Evolutionary conservation across 2,113 vertebrate species (phyloP), one percentile per base, ranked within the genome.

Genomic region (Triplophysa siluroides): DNA sequence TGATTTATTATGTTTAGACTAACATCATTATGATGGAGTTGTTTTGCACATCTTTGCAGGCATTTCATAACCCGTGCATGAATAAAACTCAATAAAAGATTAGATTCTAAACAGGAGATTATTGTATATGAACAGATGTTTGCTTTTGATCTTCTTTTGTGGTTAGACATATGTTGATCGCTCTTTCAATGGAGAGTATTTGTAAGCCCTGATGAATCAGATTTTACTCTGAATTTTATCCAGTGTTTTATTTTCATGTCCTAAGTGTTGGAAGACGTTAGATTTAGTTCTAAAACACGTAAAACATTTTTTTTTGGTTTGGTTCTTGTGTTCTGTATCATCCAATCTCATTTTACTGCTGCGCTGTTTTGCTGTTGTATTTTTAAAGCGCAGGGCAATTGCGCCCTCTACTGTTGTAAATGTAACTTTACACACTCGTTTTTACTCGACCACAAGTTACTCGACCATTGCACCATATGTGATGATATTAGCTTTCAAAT

Each of bases 401-500:
- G 78, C 89, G 87, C 91, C 85, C 87, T 81, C 91, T 91, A 62
- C 70, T 87, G 91, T 85, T 33, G 75, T 5, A 45, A 23, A 74
- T 12, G 7, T 18, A 11, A 41, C 16, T 11, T 41, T 21, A 58
- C 29, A 29, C 26, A 43, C 1, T 52, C 13, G 14, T 16, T 52
- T 5, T 52, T 16, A 13, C 50, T 52, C 47, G 14, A 52, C 14
- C 13, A 14, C 4, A 16, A 52, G n/a, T n/a, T n/a, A n/a, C n/a
- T n/a, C n/a, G n/a, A n/a, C n/a, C 13, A 14, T 52, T 52, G 3
- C 13, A 52, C 47, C 47, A 52, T 14, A 6, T 52, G 16, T 21
- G n/a, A 58, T 58, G 9, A 58, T n/a, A 21, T 52, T 16, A 52
- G 3, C 54, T 76, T 14, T 41, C 24, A 18, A 10, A 75, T 19